Evolutionary conservation across 2,888 invertebrate species (phyloP).

Genomic region (Drosophila meridionalis): DNA sequence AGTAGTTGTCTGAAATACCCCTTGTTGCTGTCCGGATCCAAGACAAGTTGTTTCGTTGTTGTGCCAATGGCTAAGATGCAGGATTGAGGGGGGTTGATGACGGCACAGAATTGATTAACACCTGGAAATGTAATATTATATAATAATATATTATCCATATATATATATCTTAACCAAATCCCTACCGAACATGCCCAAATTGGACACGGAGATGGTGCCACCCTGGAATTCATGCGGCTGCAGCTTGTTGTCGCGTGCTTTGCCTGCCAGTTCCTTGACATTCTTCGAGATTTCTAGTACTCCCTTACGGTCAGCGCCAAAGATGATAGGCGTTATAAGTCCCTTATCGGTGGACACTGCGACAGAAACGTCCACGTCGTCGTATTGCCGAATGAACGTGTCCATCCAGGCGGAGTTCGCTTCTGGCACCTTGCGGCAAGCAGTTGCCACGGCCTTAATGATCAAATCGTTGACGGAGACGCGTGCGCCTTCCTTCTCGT

Average conservation of each 20-base stretch:
- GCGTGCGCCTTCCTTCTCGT: constrained; percentile 92
- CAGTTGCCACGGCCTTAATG: constrained; percentile 95
- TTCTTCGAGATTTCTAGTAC: constrained; percentile 92
- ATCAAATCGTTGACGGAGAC: constrained; percentile 98
- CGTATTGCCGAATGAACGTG: constrained; percentile 94
- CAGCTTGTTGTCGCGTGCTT: constrained; percentile 95
- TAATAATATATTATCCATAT: neutral
- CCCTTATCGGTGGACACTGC: constrained; percentile 98
- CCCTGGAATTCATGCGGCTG: constrained; percentile 98
- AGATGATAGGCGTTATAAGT: constrained; percentile 98
- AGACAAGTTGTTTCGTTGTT: constrained; percentile 90
- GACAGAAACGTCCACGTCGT: constrained; percentile 97
- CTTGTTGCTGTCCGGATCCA: constrained; percentile 89
- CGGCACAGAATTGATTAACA: constrained; percentile 94
- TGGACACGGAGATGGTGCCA: constrained; percentile 97
- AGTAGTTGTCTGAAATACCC: constrained; percentile 87
- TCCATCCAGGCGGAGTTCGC: constrained; percentile 99
- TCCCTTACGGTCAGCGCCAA: constrained; percentile 95
- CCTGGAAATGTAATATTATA: constrained; percentile 85
- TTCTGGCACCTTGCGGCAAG: constrained; percentile 95
- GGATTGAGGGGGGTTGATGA: constrained; percentile 98
- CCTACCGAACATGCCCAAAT: constrained; percentile 96
- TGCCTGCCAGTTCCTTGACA: constrained; percentile 92
- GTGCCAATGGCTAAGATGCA: constrained; percentile 96
- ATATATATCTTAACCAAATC: neutral